phyloP scores from a whole-genome alignment of 2,113 vertebrate genomes.

The Podarcis muralis region DNA sequence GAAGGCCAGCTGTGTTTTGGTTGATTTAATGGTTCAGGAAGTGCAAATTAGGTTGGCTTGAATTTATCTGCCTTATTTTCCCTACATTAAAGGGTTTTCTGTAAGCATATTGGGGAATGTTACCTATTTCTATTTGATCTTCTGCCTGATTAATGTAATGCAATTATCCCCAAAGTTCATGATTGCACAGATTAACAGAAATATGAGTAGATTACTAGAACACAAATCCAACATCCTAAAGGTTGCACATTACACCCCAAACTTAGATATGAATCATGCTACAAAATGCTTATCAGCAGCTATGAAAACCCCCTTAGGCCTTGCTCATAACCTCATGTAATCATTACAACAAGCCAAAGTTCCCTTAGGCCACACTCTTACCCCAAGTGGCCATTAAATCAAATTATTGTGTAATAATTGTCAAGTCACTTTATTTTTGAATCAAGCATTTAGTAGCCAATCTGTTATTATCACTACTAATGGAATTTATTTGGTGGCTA shows the following conservation, averaged over 20 bases:
- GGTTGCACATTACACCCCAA: conserved; percentile 51
- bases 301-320: conserved; percentile 28
- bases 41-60: no score
- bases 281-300: conserved; percentile 47
- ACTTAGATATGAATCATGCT: conserved; percentile 50
- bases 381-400: conserved; percentile 53
- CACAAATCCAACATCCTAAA: conserved; percentile 49
- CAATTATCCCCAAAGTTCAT: conserved; percentile 56
- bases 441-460: conserved; percentile 22
- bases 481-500: conserved; percentile 14
- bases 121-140: conserved; percentile 37
- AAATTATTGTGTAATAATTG: conserved; percentile 60
- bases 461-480: conserved; percentile 44
- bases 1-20: no score
- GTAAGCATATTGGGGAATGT: conserved; percentile 3
- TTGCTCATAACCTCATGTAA: no score
- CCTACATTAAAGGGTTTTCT: no score
- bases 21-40: no score
- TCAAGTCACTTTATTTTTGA: conserved; percentile 39
- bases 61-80: no score
- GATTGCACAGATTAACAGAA: conserved; percentile 56
- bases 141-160: conserved; percentile 11
- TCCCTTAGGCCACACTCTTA: conserved; percentile 39
- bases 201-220: conserved; percentile 52
- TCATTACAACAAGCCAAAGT: not conserved